Percentiles rank a stretch among this genome's conserved stretches.
phyloP scores from a whole-genome alignment of 2,888 invertebrate genomes.

The Atethmia centrago region DNA sequence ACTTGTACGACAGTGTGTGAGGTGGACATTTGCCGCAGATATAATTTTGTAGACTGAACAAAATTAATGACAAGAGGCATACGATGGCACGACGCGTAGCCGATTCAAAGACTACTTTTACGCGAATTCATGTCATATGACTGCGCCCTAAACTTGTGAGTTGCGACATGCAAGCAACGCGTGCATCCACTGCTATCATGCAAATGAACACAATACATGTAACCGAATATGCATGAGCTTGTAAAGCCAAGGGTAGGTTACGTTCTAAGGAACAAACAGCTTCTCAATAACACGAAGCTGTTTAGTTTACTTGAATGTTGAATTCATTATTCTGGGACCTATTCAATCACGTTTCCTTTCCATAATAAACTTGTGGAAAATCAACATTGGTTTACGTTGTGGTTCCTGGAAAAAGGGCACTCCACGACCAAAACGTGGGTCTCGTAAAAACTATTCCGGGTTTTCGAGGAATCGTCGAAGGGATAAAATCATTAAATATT shows the following conservation, averaged over 20 bases:
- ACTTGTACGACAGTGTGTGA: too few species aligned
- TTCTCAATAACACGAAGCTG: conserved; percentile 60
- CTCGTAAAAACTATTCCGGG: background rate
- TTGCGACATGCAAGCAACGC: conserved; percentile 67
- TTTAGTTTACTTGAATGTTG: conserved; percentile 50
- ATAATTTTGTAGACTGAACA: too few species aligned
- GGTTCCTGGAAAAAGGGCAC: background rate
- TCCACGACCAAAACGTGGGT: background rate
- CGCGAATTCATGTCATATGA: background rate
- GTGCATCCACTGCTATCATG: conserved; percentile 78
- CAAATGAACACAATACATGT: conserved; percentile 82
- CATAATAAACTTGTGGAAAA: background rate
- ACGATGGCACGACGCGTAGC: background rate
- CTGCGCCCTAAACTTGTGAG: conserved; percentile 49
- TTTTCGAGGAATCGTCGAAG: background rate
- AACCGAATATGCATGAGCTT: conserved; percentile 82
- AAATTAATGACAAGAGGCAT: background rate
- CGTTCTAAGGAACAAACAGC: conserved; percentile 62
- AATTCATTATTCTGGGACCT: conserved; percentile 12
- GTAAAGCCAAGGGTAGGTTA: conserved; percentile 71
- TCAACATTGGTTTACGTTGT: background rate
- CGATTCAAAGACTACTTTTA: background rate
- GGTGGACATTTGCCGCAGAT: too few species aligned
- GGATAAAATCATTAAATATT: background rate
- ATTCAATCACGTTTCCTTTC: conserved; percentile 19